Conservation (phyloP, 1,140 invertebrate species). For the Harlomillsia oculata region DNA sequence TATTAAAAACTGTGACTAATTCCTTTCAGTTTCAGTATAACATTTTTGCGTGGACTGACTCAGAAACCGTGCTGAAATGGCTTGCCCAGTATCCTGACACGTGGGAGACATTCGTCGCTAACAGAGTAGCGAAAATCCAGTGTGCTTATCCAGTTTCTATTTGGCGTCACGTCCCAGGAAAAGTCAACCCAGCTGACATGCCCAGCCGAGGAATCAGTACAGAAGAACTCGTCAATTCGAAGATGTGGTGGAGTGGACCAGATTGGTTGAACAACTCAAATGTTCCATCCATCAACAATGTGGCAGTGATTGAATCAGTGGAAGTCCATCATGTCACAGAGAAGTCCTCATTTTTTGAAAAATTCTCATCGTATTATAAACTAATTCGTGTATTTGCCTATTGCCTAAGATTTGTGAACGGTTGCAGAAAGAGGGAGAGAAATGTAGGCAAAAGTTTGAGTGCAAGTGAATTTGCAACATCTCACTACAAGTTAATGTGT, state of each 20-base stretch:
- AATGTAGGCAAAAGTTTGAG: not conserved
- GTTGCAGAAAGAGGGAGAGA: not conserved
- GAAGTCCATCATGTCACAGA: not conserved
- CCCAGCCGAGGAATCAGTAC: conserved; percentile 3
- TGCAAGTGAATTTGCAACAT: not conserved
- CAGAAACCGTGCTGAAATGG: conserved; percentile 7
- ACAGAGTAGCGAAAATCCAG: conserved; percentile 14
- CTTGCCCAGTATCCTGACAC: not conserved
- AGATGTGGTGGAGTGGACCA: conserved; percentile 5
- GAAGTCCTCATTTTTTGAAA: not conserved
- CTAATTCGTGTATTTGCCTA: not conserved
- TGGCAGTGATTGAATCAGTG: not conserved
- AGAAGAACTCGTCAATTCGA: not conserved
- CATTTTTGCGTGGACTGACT: conserved; percentile 26
- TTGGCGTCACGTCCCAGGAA: conserved; percentile 10
- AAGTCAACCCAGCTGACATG: conserved; percentile 14
- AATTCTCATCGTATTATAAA: not conserved
- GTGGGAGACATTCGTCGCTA: conserved; percentile 18
- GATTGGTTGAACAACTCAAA: not conserved
- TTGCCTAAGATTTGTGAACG: not conserved
- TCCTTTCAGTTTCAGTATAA: no score
- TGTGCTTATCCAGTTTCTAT: not conserved
- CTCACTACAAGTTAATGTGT: not conserved
- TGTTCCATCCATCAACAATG: not conserved
- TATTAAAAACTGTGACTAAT: no score